phyloP scores from a whole-genome alignment of 1,140 invertebrate genomes.

The Physella acuta region DNA sequence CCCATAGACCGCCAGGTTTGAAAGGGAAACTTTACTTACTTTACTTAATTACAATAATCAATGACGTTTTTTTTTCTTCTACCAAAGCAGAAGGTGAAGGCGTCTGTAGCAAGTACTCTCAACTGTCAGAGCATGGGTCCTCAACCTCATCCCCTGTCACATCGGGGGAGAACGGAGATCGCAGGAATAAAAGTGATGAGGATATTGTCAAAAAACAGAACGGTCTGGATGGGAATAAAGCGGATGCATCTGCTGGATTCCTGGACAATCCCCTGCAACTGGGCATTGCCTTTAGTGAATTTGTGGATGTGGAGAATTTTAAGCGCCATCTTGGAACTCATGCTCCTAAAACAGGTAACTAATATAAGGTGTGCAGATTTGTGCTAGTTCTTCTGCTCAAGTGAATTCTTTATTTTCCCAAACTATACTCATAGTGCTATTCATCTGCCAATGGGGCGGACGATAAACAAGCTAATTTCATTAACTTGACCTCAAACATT shows the following conservation, averaged over 20 bases:
- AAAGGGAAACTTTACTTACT: no score
- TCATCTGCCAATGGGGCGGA: background rate
- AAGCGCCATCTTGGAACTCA: slow-evolving; percentile 2
- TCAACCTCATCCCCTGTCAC: slow-evolving; percentile 15
- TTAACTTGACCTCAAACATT: background rate
- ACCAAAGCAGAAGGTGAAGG: background rate
- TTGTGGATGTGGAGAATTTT: slow-evolving; percentile 21
- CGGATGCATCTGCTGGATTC: background rate
- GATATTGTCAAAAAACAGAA: background rate
- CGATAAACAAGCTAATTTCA: background rate
- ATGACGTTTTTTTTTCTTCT: background rate
- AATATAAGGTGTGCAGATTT: no score
- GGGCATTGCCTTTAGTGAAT: slow-evolving; percentile 14
- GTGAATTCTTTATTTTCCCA: background rate
- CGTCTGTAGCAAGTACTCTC: slow-evolving; percentile 26
- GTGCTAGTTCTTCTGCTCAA: background rate
- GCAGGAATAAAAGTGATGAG: background rate
- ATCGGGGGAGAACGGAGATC: background rate
- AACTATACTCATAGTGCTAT: background rate
- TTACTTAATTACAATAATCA: no score
- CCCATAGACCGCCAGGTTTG: no score
- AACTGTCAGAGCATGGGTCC: slow-evolving; percentile 23
- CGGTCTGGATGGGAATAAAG: background rate
- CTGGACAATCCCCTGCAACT: slow-evolving; percentile 19
- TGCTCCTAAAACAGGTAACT: slow-evolving; percentile 17